Percentiles rank a stretch among this genome's conserved stretches.
Conservation (phyloP, 2,113 vertebrate species). For the Megaleporinus macrocephalus region DNA sequence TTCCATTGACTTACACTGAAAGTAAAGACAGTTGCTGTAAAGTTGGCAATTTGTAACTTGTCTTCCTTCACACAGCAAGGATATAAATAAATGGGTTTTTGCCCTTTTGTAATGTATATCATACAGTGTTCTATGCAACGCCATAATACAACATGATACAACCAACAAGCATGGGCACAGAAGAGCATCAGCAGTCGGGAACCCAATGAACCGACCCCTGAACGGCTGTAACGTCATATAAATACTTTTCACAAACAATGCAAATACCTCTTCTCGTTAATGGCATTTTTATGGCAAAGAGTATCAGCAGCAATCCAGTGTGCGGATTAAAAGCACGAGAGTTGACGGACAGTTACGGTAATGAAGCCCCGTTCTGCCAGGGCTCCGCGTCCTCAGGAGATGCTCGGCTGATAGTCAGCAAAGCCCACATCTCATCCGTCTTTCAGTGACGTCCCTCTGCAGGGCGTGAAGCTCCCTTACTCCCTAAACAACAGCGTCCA, state of each 20-base stretch:
- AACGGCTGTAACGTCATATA: conserved; percentile 31
- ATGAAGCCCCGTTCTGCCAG: conserved; percentile 24
- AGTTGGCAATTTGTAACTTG: too few species aligned
- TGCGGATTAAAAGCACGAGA: conserved; percentile 27
- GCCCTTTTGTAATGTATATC: conserved; percentile 42
- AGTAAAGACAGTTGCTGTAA: too few species aligned
- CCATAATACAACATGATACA: conserved; percentile 33
- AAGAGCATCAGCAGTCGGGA: conserved; percentile 20
- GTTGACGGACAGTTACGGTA: conserved; percentile 24
- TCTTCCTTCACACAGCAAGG: too few species aligned
- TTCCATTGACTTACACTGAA: too few species aligned
- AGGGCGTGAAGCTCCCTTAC: conserved; percentile 10
- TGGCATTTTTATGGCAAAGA: conserved; percentile 37
- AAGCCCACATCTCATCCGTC: conserved; percentile 29
- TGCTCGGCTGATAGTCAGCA: conserved; percentile 16
- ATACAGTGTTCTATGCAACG: conserved; percentile 46
- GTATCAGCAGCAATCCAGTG: conserved; percentile 50
- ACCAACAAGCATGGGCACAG: conserved; percentile 47
- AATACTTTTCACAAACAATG: conserved; percentile 23
- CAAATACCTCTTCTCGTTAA: conserved; percentile 33
- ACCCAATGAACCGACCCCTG: conserved; percentile 39
- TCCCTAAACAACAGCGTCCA: conserved; percentile 11
- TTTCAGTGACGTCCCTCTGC: conserved; percentile 23
- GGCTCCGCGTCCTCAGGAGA: conserved; percentile 16
- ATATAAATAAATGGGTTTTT: conserved; percentile 35